phyloP scores from a whole-genome alignment of 2,888 invertebrate genomes.

The Lottia scabra region DNA sequence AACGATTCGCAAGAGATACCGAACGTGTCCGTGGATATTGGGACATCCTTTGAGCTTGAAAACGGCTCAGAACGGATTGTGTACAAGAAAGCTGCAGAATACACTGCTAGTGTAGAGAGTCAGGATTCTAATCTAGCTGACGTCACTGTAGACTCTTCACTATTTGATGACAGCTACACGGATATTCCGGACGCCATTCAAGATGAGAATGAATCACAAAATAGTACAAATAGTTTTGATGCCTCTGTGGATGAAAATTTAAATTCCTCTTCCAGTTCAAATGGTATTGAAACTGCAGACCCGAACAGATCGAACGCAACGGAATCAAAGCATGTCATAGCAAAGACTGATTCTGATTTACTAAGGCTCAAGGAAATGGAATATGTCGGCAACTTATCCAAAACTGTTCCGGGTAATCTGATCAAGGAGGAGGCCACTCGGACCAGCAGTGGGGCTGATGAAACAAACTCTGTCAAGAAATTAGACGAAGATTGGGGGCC shows the following conservation, averaged over 20 bases:
- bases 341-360: not conserved
- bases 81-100: not conserved
- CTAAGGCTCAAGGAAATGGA: not conserved
- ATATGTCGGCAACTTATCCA: not conserved
- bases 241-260: not conserved
- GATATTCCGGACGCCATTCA: not conserved
- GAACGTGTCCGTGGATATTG: not conserved
- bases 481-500: not conserved
- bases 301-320: not conserved
- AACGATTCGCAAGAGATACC: not conserved
- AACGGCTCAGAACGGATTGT: not conserved
- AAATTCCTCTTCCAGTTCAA: not conserved
- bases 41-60: not conserved
- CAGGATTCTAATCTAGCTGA: not conserved
- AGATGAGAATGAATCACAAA: not conserved
- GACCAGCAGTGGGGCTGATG: not conserved
- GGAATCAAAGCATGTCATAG: not conserved
- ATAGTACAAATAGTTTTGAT: not conserved
- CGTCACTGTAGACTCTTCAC: not conserved
- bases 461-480: not conserved
- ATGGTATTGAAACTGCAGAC: not conserved
- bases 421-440: not conserved
- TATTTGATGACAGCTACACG: not conserved
- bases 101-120: not conserved
- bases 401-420: not conserved